Conservation (phyloP, 2,797 vertebrate genomes). For the Arctocebus calabarensis region DNA sequence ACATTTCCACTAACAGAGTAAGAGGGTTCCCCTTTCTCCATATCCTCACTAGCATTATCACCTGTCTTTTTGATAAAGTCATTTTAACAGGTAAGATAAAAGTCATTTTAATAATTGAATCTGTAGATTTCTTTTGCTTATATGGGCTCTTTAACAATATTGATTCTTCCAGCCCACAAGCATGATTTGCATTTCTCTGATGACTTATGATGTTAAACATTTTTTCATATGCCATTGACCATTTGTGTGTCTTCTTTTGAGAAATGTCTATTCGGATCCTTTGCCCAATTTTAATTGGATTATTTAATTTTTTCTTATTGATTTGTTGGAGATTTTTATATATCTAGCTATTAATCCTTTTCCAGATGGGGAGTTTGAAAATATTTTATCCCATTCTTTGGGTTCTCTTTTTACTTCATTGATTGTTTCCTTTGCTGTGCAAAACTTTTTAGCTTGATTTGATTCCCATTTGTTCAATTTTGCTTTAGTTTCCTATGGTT, state of each 20-base stretch:
- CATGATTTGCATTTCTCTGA: neutral
- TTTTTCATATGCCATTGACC: neutral
- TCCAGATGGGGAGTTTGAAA: neutral
- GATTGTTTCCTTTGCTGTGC: neutral
- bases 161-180: too few species aligned
- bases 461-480: neutral
- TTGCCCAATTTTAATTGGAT: neutral
- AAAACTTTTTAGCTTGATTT: neutral
- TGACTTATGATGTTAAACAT: neutral
- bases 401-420: neutral
- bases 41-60: neutral
- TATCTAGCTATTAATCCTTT: neutral
- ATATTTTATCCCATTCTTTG: neutral
- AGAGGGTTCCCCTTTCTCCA: neutral
- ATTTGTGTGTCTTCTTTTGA: neutral
- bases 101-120: too few species aligned
- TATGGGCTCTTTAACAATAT: too few species aligned
- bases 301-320: neutral
- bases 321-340: neutral
- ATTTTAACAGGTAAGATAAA: neutral
- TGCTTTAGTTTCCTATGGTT: neutral
- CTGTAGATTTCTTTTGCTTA: too few species aligned
- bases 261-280: neutral
- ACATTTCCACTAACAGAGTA: neutral
- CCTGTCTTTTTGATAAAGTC: neutral